Percentiles rank a stretch among this genome's conserved stretches.
phyloP scores from a whole-genome alignment of 2,888 invertebrate genomes.

The Spodoptera picta region DNA sequence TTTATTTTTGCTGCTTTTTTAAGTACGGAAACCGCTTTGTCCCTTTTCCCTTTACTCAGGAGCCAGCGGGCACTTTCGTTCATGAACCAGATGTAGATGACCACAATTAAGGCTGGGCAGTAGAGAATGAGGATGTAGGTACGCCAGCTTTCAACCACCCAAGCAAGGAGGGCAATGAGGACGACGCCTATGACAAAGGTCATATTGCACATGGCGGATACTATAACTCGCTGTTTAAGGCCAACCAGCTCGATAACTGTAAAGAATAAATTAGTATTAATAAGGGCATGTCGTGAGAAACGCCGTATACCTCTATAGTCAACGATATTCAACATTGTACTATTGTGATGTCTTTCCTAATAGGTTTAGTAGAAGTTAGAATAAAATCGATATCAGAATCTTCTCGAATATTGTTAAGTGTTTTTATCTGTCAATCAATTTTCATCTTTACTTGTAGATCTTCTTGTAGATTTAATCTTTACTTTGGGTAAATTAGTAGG shows the following conservation, averaged over 20 bases:
- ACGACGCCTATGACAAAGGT: conserved; percentile 94
- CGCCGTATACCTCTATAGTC: conserved; percentile 28
- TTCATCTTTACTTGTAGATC: too few species aligned
- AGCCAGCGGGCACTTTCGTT: conserved; percentile 95
- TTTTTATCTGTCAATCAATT: neutral
- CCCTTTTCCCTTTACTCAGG: conserved; percentile 90
- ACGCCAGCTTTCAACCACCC: conserved; percentile 92
- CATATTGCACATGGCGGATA: conserved; percentile 92
- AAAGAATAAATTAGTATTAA: conserved; percentile 55
- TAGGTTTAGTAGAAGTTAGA: conserved; percentile 11
- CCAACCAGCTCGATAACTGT: conserved; percentile 94
- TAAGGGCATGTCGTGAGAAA: conserved; percentile 28
- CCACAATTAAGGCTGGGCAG: conserved; percentile 90
- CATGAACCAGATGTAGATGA: conserved; percentile 92
- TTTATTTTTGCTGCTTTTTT: conserved; percentile 91
- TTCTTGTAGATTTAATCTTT: too few species aligned
- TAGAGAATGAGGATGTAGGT: conserved; percentile 91
- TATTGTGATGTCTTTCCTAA: conserved; percentile 18
- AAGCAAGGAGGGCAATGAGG: conserved; percentile 91
- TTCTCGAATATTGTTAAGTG: neutral
- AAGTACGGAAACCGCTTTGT: conserved; percentile 90
- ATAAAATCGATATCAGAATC: conserved; percentile 1
- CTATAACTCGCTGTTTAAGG: conserved; percentile 92
- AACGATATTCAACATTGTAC: conserved; percentile 23
- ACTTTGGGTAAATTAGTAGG: too few species aligned